These are phyloP conservation scores for Ophion ellenae DNA, from an alignment of 2,888 invertebrate genomes.

Conservation along the genomic window DNA sequence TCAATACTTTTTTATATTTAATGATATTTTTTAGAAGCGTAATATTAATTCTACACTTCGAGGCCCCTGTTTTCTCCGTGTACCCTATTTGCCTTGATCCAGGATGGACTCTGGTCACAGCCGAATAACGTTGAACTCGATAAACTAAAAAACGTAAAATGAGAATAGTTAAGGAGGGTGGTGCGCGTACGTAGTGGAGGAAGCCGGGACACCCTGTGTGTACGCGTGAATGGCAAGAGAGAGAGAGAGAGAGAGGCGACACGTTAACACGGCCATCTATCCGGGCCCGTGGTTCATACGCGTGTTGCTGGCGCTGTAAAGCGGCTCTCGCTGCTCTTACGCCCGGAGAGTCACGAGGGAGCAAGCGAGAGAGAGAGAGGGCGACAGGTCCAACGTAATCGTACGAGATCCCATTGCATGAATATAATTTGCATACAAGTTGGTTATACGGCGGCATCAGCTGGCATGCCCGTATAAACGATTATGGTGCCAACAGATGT, in stretches of 20 bases:
- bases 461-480: conserved; percentile 83
- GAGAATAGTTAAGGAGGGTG: background rate
- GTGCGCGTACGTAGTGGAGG: background rate
- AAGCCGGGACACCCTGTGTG: background rate
- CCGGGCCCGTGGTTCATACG: conserved; percentile 81
- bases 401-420: conserved; percentile 83
- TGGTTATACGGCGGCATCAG: conserved; percentile 82
- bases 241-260: conserved; percentile 60
- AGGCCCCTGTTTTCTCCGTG: too few species aligned
- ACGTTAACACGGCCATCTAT: conserved; percentile 80
- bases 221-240: conserved; percentile 17
- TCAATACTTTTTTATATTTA: too few species aligned
- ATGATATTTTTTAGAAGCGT: too few species aligned
- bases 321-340: conserved; percentile 75
- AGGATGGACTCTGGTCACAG: background rate
- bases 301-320: conserved; percentile 83
- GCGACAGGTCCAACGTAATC: conserved; percentile 76
- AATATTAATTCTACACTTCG: too few species aligned
- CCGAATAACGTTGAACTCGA: background rate
- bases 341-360: background rate
- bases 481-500: conserved; percentile 84
- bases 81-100: too few species aligned
- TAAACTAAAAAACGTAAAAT: background rate
- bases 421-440: conserved; percentile 84
- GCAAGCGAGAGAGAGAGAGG: conserved; percentile 1